Evolutionary conservation across 2,113 vertebrate genomes (phyloP), one percentile per base, ranked within the genome.

Genomic region (Myiagra hebetior): DNA sequence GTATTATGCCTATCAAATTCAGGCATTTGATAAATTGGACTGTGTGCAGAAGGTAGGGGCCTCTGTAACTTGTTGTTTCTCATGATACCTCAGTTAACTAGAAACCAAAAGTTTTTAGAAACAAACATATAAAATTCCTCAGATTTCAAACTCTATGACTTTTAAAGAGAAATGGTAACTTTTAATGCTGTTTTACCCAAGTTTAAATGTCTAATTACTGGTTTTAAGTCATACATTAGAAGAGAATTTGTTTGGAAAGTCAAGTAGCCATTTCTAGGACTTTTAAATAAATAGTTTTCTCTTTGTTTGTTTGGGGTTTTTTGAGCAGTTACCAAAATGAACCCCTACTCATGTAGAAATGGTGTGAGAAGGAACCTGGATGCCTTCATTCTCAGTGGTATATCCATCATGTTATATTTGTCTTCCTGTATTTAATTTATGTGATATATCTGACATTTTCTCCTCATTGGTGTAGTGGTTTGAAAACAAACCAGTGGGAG

Each of bases 381-480:
- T 9, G 46, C 60, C 91, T 96, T 97, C 28, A 22, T 65, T 97
- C 95, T 95, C 93, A 95, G 67, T 92, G 67, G 52, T 94, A 72
- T 52, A 76, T 95, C 57, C 91, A 77, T 82, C 87, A 62, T 76
- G 33, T 92, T 89, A 53, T 89, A 95, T 96, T 75, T 92, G 7
- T 62, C 57, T 70, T 79, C 46, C 37, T 49, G 7, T 75, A 24
- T 44, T 60, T 86, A n/a, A 20, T 75, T 95, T 92, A 60, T 41
- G 22, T 76, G 57, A 67, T 77, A 13, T 68, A 49, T 37, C 72
- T 95, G 72, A 23, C 92, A 60, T 53, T 69, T 59, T 44, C 10
- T 85, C 49, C 13, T 60, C 52, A 23, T 16, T 27, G 37, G 37
- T 37, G 37, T 37, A 37, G 8, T 37, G 37, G 37, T 37, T 37